phyloP scores from a whole-genome alignment of 2,113 vertebrate species.

The Holacanthus passer region DNA sequence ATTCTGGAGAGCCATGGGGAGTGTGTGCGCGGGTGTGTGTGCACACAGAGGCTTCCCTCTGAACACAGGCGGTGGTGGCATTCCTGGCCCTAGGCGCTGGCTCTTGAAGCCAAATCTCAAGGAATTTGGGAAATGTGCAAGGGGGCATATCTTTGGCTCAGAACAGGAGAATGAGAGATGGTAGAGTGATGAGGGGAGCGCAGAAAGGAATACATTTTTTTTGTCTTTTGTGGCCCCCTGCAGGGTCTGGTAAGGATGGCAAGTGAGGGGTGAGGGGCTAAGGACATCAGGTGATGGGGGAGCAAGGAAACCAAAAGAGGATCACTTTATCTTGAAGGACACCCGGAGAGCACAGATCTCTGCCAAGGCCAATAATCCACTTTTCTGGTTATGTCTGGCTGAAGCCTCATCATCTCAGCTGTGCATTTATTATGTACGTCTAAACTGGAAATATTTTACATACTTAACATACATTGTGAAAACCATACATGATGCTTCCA shows the following conservation, averaged over 20 bases:
- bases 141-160: slow-evolving; percentile 73
- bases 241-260: slow-evolving; percentile 52
- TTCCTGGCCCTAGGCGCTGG: slow-evolving; percentile 81
- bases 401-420: too few species aligned
- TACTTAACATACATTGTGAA: too few species aligned
- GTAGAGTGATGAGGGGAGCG: slow-evolving; percentile 46
- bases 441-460: too few species aligned
- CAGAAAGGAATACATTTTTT: slow-evolving; percentile 23
- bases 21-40: slow-evolving; percentile 53
- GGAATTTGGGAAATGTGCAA: slow-evolving; percentile 83
- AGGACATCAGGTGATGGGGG: slow-evolving; percentile 6
- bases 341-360: too few species aligned
- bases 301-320: not conserved
- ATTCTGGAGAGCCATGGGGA: slow-evolving; percentile 63
- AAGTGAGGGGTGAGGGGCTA: slow-evolving; percentile 7
- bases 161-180: slow-evolving; percentile 67
- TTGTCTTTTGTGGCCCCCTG: slow-evolving; percentile 58
- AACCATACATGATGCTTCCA: too few species aligned
- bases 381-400: too few species aligned
- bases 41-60: slow-evolving; percentile 72
- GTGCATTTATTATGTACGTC: too few species aligned
- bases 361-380: too few species aligned
- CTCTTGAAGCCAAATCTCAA: slow-evolving; percentile 82
- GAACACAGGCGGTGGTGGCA: slow-evolving; percentile 75
- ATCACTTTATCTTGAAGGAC: too few species aligned